These are phyloP conservation scores for Phymatocera aterrima DNA, from an alignment of 2,888 invertebrate species.

Conservation along the genomic window DNA sequence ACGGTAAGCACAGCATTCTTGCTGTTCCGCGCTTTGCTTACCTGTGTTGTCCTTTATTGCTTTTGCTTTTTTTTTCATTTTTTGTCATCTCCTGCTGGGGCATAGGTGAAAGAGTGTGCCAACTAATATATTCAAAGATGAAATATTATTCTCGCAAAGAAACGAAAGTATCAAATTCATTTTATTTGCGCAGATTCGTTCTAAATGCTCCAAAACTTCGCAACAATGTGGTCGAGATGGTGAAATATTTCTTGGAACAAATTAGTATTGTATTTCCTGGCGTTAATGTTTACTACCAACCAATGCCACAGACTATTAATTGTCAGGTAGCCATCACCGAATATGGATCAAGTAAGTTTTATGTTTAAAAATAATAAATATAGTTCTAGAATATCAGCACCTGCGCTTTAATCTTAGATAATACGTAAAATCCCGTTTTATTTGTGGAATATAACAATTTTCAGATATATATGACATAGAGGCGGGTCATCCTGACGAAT, in stretches of 20 bases:
- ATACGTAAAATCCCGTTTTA: background rate
- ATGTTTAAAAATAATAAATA: slow-evolving; percentile 16
- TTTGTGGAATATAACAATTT: slow-evolving; percentile 1
- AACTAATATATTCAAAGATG: no score
- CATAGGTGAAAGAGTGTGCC: background rate
- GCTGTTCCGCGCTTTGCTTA: slow-evolving; percentile 22
- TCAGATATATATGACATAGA: slow-evolving; percentile 73
- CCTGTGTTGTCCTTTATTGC: background rate
- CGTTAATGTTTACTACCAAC: slow-evolving; percentile 71
- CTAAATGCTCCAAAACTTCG: slow-evolving; percentile 84
- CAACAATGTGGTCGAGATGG: slow-evolving; percentile 79
- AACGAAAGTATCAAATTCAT: no score
- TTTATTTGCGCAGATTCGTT: slow-evolving; percentile 78
- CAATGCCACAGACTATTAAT: slow-evolving; percentile 65
- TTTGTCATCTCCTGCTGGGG: slow-evolving; percentile 37
- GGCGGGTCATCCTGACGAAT: slow-evolving; percentile 67
- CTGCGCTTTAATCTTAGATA: background rate
- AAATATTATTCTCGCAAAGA: no score
- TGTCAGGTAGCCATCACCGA: slow-evolving; percentile 83
- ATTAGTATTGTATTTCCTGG: slow-evolving; percentile 76
- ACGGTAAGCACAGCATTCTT: slow-evolving; percentile 53
- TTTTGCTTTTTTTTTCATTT: slow-evolving; percentile 15
- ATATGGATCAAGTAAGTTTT: slow-evolving; percentile 76
- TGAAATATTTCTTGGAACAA: slow-evolving; percentile 80
- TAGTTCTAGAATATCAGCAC: background rate